Base-by-base conservation (phyloP, 2,888 invertebrate genomes). In the Microctonus brassicae region DNA sequence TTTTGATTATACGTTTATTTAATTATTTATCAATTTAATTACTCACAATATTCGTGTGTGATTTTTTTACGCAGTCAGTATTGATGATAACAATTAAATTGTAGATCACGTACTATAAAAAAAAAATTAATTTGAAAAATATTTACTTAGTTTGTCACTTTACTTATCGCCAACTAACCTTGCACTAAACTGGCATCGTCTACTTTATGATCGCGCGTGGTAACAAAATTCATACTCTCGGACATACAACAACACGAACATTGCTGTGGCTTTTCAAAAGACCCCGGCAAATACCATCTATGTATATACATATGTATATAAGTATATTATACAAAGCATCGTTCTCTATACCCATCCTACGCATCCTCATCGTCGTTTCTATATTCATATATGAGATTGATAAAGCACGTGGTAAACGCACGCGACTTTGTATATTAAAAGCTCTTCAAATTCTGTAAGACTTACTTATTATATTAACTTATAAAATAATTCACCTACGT, bases 131-230 rank as follows among this genome's bases (percentile, higher is more conserved):
- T 72, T 5, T 29, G 7, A 75, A 74, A 76, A 75, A 73, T 75
- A 77, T 29, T 24, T 26, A n/a, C n/a, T 3, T 77, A 76, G 79
- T 79, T 78, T 74, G 78, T 77, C 81, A 81, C 84, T 82, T 83
- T 79, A 82, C 84, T 84, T 83, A 83, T 84, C 83, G 82, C 84
- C 81, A 79, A 77, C 84, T 84, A 85, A 85, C 84, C 84, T 85
- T 85, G 84, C 80, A 85, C 85, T 85, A 83, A 85, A 81, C 82
- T 77, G 79, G 17, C 79, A 79, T 80, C 81, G 79, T 80, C 80
- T 79, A 78, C 79, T 77, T 77, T 79, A 75, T 77, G 17, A n/a
- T 47, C 7, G 17, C 77, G 76, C 78, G 78, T 79, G 83, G 79
- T 83, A 78, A 80, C 79, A 79, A 83, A 83, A 83, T 75, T 79